Conservation (phyloP, 2,113 vertebrate genomes). For the Emydura subglobosa region DNA sequence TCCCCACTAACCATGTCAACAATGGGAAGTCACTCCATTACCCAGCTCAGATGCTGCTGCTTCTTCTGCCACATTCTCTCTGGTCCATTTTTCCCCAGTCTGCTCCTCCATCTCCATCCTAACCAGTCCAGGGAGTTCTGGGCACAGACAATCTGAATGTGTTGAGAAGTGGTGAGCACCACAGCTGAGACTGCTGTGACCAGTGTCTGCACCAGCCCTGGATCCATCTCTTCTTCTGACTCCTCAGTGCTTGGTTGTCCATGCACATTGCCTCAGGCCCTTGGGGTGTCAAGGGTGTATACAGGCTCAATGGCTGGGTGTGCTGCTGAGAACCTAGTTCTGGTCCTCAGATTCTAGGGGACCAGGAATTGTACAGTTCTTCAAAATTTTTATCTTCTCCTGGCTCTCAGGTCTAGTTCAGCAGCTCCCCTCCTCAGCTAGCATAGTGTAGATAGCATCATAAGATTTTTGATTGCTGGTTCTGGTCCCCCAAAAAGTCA, state of each 20-base stretch:
- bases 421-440: neutral
- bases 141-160: neutral
- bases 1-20: neutral
- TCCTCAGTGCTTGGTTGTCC: neutral
- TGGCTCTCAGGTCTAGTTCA: neutral
- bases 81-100: neutral
- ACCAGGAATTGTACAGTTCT: neutral
- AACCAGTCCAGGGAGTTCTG: neutral
- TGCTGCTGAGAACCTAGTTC: neutral
- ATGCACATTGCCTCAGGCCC: no score
- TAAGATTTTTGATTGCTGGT: neutral
- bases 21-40: neutral
- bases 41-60: accelerated
- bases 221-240: neutral
- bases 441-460: neutral
- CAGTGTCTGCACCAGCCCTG: neutral
- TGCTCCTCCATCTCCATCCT: neutral
- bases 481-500: neutral
- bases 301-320: neutral
- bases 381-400: neutral
- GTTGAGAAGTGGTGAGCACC: neutral
- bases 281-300: neutral
- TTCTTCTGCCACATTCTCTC: neutral
- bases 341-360: neutral
- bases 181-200: neutral